Evolutionary conservation across 2,113 vertebrate species (phyloP), one percentile per base, ranked within the genome.

Genomic region (Scomber japonicus): DNA sequence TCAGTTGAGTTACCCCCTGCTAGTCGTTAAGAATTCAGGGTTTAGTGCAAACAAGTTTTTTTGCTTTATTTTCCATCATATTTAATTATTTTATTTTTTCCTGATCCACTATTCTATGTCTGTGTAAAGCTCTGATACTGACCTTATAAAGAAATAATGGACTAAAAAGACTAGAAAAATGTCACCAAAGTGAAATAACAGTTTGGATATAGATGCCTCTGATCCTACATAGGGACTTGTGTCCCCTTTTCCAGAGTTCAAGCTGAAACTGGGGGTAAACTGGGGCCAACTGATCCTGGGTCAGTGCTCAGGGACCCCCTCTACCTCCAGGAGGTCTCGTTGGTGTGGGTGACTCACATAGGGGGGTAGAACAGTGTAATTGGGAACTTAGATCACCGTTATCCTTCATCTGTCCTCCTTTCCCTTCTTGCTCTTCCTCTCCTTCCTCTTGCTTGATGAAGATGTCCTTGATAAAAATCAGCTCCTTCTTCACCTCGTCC

Each of bases 401-500:
- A 86, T 95, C 93, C 54, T 78, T 90, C 77, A 87, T 68, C 89
- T 87, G 82, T 84, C 85, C 88, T 74, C 50, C 78, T 50, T n/a
- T 49, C 64, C 19, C 70, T 21, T 71, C 64, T 40, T 71, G 78
- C 15, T 87, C 27, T 1, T 51, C 83, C 5, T 89, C 94, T 80
- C 93, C 93, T 6, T 85, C 86, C 35, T 95, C 92, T 87, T 24
- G 78, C 62, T 70, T 78, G 64, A 96, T 65, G 88, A 99, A 98
- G 90, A 98, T 94, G 45, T 97, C 95, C 91, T 97, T 99, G 89
- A 99, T 97, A 68, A 94, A 93, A 92, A 99, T 96, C 84, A 99
- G 94, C 83, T 96, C 96, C 63, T 92, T 95, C 95, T 98, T 99
- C 81, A 97, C 64, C 68, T 90, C 87, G 64, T 99, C 96, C 89